These are phyloP conservation scores for Agonopterix heracliana DNA, from an alignment of 2,888 invertebrate genomes.

Conservation along the genomic window DNA sequence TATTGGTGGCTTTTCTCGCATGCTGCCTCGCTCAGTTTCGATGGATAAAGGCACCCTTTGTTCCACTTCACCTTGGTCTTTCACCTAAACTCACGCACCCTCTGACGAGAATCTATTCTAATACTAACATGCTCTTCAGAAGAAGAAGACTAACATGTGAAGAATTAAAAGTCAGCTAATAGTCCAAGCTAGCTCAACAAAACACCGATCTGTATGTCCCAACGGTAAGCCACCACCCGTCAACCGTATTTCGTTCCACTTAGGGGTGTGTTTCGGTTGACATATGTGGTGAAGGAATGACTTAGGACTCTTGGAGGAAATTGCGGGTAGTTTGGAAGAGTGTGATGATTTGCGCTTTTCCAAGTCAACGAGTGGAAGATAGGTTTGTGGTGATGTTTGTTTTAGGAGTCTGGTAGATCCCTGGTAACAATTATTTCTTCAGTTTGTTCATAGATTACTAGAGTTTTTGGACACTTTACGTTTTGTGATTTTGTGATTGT, in stretches of 20 bases:
- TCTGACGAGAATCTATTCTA: neutral
- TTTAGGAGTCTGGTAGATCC: neutral
- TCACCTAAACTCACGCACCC: no score
- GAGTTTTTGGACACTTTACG: no score
- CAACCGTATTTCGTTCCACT: constrained; percentile 43
- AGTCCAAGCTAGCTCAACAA: constrained; percentile 11
- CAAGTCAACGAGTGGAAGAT: constrained; percentile 21
- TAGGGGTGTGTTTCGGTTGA: constrained; percentile 51
- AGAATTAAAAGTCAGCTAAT: neutral
- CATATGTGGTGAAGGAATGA: constrained; percentile 66
- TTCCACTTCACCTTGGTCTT: no score
- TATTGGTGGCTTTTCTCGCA: no score
- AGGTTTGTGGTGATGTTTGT: constrained; percentile 1
- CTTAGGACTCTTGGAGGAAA: constrained; percentile 58
- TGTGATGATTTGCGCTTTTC: constrained; percentile 60
- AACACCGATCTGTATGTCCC: constrained; percentile 26
- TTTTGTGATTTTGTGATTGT: no score
- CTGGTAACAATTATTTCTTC: neutral
- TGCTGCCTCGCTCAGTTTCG: no score
- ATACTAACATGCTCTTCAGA: no score
- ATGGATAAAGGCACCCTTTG: no score
- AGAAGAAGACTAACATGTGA: no score
- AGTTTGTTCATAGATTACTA: no score
- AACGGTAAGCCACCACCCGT: constrained; percentile 31
- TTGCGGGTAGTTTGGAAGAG: constrained; percentile 55